phyloP scores from a whole-genome alignment of 2,113 vertebrate species.

The Corydoras maculifer region DNA sequence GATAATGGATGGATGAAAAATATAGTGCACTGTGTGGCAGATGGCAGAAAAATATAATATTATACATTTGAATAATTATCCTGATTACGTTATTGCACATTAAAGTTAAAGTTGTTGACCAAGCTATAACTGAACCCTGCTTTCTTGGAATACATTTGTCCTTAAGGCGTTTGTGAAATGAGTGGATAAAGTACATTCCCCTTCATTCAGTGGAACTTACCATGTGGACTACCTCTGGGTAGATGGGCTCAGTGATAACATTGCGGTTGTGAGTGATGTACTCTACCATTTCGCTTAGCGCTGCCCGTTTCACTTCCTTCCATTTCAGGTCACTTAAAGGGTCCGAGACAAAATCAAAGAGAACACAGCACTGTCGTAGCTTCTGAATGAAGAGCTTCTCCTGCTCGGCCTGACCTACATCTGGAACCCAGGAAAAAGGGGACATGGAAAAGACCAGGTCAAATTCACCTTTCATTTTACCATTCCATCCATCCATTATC shows the following conservation, averaged over 20 bases:
- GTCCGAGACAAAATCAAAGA: conserved; percentile 97
- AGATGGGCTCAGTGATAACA: conserved; percentile 95
- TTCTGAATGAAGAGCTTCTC: conserved; percentile 98
- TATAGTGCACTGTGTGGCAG: too few species aligned
- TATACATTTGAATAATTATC: too few species aligned
- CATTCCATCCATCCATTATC: too few species aligned
- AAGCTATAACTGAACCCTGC: too few species aligned
- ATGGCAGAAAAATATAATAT: too few species aligned
- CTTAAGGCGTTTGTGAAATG: too few species aligned
- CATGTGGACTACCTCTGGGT: conserved; percentile 96
- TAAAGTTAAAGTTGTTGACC: too few species aligned
- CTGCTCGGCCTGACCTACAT: conserved; percentile 91
- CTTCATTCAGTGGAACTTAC: conserved; percentile 69
- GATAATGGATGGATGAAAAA: too few species aligned
- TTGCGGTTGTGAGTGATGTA: conserved; percentile 95
- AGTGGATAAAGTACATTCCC: too few species aligned
- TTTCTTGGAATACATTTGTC: not conserved
- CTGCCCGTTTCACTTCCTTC: conserved; percentile 97
- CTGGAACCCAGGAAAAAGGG: conserved; percentile 54
- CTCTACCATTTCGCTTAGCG: conserved; percentile 96
- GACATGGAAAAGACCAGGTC: too few species aligned
- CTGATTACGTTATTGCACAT: too few species aligned
- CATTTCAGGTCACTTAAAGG: conserved; percentile 97
- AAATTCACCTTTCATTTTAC: not conserved
- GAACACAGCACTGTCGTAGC: conserved; percentile 92